These are phyloP conservation scores for Muschampia staudingeri DNA, from an alignment of 2,888 invertebrate species.

Conservation along the genomic window DNA sequence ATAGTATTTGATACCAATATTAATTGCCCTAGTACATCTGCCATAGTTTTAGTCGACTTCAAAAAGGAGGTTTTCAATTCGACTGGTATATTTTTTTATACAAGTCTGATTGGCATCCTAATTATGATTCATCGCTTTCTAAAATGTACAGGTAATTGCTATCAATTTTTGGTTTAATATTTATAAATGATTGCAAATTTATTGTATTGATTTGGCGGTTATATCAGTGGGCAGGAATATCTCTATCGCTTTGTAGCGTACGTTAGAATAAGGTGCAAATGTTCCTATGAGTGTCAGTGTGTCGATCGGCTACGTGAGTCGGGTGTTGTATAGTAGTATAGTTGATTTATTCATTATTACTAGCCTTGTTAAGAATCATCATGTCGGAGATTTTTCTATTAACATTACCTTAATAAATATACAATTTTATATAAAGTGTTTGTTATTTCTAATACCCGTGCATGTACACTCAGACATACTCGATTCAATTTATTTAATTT, in stretches of 20 bases:
- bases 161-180: not conserved
- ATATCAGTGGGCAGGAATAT: not conserved
- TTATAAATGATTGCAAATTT: not conserved
- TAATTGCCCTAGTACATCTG: too few species aligned
- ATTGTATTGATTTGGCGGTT: slow-evolving; percentile 12
- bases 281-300: slow-evolving; percentile 89
- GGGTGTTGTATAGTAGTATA: slow-evolving; percentile 73
- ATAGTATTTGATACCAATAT: not conserved
- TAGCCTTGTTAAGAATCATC: slow-evolving; percentile 84
- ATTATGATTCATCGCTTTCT: not conserved
- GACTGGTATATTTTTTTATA: too few species aligned
- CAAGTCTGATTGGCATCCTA: too few species aligned
- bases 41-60: too few species aligned
- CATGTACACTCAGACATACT: too few species aligned
- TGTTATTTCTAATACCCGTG: slow-evolving; percentile 9
- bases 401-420: slow-evolving; percentile 85
- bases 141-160: not conserved
- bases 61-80: too few species aligned
- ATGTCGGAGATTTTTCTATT: slow-evolving; percentile 87
- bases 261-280: slow-evolving; percentile 88
- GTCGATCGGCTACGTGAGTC: slow-evolving; percentile 67
- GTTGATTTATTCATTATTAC: slow-evolving; percentile 77
- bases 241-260: slow-evolving; percentile 5
- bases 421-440: slow-evolving; percentile 74
- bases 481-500: too few species aligned